phyloP scores from a whole-genome alignment of 2,113 vertebrate genomes.

The Xiphophorus maculatus region DNA sequence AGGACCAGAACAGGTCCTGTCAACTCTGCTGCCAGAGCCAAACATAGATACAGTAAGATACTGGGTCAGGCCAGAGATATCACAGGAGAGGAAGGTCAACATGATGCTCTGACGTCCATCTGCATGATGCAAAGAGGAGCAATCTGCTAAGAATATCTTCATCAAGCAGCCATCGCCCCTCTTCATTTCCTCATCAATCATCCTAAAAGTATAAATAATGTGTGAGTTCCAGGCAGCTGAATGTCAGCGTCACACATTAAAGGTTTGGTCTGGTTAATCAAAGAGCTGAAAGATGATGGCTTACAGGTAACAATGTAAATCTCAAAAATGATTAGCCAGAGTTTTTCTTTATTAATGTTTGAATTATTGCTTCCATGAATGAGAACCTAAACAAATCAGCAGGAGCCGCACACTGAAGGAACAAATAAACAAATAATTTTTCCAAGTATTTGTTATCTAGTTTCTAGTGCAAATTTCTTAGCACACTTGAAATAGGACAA shows the following conservation, averaged over 20 bases:
- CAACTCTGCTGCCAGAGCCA: conserved; percentile 43
- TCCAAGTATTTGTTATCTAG: too few species aligned
- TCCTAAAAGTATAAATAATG: conserved; percentile 69
- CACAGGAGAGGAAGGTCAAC: conserved; percentile 52
- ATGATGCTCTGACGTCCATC: conserved; percentile 51
- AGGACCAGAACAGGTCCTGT: conserved; percentile 14
- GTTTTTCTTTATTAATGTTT: conserved; percentile 17
- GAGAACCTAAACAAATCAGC: background rate
- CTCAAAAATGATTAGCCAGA: conserved; percentile 5
- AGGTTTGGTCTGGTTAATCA: conserved; percentile 17
- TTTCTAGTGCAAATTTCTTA: too few species aligned
- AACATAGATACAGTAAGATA: conserved; percentile 64
- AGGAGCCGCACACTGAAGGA: background rate
- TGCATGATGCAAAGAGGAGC: conserved; percentile 77
- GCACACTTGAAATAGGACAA: too few species aligned
- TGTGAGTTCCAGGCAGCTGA: conserved; percentile 38
- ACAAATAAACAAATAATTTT: too few species aligned
- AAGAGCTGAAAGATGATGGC: background rate
- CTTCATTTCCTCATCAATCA: conserved; percentile 73
- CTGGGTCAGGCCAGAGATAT: conserved; percentile 52
- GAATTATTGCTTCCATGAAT: conserved; percentile 4
- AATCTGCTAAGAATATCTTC: conserved; percentile 74
- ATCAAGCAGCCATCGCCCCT: conserved; percentile 65
- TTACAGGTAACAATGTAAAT: conserved; percentile 11
- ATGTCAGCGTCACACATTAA: conserved; percentile 33